Conservation (phyloP, 2,797 vertebrate genomes). For the Simalia tracyae region DNA sequence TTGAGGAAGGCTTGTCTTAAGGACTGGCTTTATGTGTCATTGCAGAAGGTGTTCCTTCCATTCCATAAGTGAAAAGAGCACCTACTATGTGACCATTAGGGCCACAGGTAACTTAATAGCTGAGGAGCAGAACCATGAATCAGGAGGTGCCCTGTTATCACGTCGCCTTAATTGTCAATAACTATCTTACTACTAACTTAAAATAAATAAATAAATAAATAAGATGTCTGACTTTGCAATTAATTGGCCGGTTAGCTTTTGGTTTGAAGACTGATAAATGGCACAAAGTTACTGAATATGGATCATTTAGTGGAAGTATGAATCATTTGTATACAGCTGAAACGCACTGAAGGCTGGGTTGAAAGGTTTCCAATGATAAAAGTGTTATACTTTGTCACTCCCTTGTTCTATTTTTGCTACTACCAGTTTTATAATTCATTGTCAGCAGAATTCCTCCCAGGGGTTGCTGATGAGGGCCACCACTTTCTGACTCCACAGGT, state of each 20-base stretch:
- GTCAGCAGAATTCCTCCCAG: background rate
- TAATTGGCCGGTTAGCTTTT: background rate
- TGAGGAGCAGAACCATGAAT: background rate
- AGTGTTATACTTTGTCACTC: background rate
- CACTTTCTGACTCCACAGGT: background rate
- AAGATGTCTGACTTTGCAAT: background rate
- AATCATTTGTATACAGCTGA: background rate
- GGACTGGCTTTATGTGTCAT: background rate
- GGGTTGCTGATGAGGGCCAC: too few species aligned
- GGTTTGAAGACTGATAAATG: background rate
- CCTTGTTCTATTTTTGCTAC: background rate
- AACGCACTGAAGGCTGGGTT: background rate
- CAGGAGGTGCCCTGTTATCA: background rate
- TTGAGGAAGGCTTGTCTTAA: background rate
- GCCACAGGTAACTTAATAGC: background rate
- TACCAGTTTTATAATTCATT: background rate
- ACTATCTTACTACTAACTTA: background rate
- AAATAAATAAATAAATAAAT: too few species aligned
- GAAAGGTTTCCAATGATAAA: background rate
- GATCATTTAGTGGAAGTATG: background rate
- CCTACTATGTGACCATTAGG: background rate
- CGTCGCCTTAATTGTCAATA: background rate
- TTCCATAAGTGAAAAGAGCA: background rate
- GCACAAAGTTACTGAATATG: background rate
- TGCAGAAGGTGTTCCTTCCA: background rate